These are phyloP conservation scores for Globodera ellingtonae DNA, from an alignment of 1,140 invertebrate species.

Conservation along the genomic window DNA sequence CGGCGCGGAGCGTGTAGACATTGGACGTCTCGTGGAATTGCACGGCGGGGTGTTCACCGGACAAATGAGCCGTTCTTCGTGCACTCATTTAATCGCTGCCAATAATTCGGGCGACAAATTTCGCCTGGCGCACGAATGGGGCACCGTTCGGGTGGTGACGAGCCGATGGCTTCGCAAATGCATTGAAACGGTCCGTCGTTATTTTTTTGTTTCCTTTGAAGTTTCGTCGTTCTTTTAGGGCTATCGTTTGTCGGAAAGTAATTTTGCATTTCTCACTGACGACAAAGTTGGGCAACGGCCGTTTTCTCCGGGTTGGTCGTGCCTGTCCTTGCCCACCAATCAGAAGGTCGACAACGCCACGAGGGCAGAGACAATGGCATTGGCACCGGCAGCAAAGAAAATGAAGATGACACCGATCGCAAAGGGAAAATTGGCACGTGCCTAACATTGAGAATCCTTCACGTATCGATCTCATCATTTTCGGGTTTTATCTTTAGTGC, in stretches of 20 bases:
- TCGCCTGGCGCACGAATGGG: conserved; percentile 21
- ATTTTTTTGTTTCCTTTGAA: neutral
- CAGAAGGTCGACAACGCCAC: neutral
- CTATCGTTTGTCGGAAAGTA: conserved; percentile 1
- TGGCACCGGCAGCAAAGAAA: no score
- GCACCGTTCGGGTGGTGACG: conserved; percentile 20
- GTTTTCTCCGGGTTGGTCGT: neutral
- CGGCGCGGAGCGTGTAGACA: conserved; percentile 8
- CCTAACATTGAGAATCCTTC: no score
- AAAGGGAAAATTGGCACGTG: no score
- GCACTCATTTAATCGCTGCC: conserved; percentile 23
- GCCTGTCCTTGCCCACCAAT: no score
- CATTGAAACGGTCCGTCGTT: conserved; percentile 13
- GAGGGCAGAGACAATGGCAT: neutral
- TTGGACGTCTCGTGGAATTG: conserved; percentile 26
- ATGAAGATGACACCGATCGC: no score
- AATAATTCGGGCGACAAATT: conserved; percentile 31
- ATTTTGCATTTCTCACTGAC: neutral
- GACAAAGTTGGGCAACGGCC: neutral
- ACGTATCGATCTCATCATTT: no score
- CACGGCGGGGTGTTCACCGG: conserved; percentile 30
- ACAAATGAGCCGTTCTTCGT: conserved; percentile 11
- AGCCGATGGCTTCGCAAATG: conserved; percentile 27
- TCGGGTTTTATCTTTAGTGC: no score
- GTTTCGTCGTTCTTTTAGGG: neutral